These are phyloP conservation scores for Osedax fenrisi DNA, from an alignment of 2,888 invertebrate species.

Conservation along the genomic window DNA sequence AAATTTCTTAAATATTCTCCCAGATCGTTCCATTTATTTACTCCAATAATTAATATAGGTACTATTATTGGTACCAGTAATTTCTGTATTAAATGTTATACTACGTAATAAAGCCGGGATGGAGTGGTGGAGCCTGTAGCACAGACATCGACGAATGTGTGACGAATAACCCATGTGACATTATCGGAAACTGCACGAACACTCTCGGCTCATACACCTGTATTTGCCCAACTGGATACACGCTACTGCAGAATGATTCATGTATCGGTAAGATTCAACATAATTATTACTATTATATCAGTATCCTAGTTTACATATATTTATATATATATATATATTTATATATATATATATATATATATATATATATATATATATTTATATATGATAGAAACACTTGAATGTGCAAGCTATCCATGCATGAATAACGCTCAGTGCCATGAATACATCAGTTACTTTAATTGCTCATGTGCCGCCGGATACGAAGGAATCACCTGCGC, in stretches of 20 bases:
- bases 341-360: background rate
- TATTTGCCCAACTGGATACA: slow-evolving; percentile 33
- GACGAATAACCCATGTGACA: slow-evolving; percentile 5
- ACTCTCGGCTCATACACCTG: slow-evolving; percentile 34
- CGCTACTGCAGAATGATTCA: slow-evolving; percentile 21
- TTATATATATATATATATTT: background rate
- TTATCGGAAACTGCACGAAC: slow-evolving; percentile 33
- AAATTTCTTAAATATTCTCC: no score
- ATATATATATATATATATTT: background rate
- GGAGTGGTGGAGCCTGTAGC: slow-evolving; percentile 4
- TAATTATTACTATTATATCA: no score
- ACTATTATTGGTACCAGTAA: no score
- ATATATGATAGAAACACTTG: background rate
- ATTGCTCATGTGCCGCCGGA: slow-evolving; percentile 18
- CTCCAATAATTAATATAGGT: no score
- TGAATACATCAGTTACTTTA: slow-evolving; percentile 13
- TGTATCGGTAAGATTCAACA: background rate
- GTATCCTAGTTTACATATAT: background rate
- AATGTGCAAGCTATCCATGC: slow-evolving; percentile 19
- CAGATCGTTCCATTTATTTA: no score
- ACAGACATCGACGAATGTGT: background rate
- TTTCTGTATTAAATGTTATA: no score
- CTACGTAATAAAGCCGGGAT: background rate
- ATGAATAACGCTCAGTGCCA: slow-evolving; percentile 8
- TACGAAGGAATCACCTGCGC: slow-evolving; percentile 13